Percentiles rank a stretch among this genome's conserved stretches.
Conservation (phyloP, 2,888 invertebrate genomes). For the Microplitis deprimator region DNA sequence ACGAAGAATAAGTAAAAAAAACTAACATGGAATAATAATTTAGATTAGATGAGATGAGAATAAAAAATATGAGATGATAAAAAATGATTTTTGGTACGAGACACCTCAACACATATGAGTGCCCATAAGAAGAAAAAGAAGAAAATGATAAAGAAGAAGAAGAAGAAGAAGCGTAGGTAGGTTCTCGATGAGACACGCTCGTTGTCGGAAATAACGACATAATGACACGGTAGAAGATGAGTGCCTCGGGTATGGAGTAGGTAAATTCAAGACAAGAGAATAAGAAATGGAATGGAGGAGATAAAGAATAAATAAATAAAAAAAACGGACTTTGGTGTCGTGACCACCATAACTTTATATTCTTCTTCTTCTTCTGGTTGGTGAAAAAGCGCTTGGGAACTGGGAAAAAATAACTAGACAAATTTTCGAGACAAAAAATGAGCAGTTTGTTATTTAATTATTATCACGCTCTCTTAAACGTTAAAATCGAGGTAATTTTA, state of each 20-base stretch:
- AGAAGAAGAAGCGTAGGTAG: constrained; percentile 45
- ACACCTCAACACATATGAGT: constrained; percentile 1
- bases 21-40: background rate
- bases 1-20: background rate
- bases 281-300: background rate
- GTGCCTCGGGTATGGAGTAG: constrained; percentile 63
- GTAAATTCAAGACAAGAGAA: constrained; percentile 60
- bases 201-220: constrained; percentile 71
- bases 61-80: background rate
- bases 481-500: constrained; percentile 63
- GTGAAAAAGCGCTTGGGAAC: no score
- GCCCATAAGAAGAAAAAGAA: background rate
- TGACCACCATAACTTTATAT: constrained; percentile 16
- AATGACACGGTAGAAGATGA: constrained; percentile 69
- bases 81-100: constrained; percentile 17
- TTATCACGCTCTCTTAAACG: constrained; percentile 59
- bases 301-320: constrained; percentile 9
- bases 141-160: background rate
- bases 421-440: background rate
- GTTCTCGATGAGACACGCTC: constrained; percentile 66
- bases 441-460: constrained; percentile 13
- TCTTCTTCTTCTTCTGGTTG: constrained; percentile 8
- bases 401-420: no score
- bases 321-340: constrained; percentile 2
- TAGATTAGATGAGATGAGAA: background rate